Evolutionary conservation across 92 coral and sea anemone species (phyloP), one percentile per base, ranked within the genome.

Genomic region (Zoanthus sociatus): DNA sequence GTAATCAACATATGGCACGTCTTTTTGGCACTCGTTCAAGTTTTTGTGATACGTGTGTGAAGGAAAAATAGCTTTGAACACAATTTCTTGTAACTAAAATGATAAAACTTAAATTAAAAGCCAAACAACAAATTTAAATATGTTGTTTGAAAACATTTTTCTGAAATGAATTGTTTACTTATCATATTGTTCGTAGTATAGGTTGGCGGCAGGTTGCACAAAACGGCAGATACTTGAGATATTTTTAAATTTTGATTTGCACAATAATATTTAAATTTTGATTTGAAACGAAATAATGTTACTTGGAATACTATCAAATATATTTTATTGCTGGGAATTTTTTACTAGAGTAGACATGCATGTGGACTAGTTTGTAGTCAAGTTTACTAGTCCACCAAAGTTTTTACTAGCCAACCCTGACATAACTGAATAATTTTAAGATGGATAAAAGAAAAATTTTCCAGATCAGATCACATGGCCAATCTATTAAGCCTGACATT

Each of bases 391-490:
- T 26, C 26, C 26, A 26, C 26, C 26, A 26, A 26, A 26, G 0
- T 0, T 26, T 26, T 26, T 26, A 26, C 26, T 26, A 63, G n/a
- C 70, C 0, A 63, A 63, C 70, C 70, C 70, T 63, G 70, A 9
- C 17, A 53, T 53, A 45, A 77, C 58, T 77, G 83, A 77, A 77
- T 77, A 77, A 77, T 77, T 77, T 53, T 77, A 77, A 77, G 83
- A 77, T 77, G 83, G 83, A 77, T 77, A 77, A 77, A 77, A 77
- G 83, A 77, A 77, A 77, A 77, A 48, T 48, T 77, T 33, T 48
- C 69, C 9, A 48, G 26, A 48, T 58, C 44, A 72, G 42, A 83
- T 73, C 55, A 50, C 55, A 50, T 50, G 55, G 55, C 55, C 55
- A 7, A 7, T 50, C 54, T 50, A 50, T 50, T 50, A 76, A 64